Evolutionary conservation across 2,113 vertebrate species (phyloP), one percentile per base, ranked within the genome.

Genomic region (Actinemys pallida): DNA sequence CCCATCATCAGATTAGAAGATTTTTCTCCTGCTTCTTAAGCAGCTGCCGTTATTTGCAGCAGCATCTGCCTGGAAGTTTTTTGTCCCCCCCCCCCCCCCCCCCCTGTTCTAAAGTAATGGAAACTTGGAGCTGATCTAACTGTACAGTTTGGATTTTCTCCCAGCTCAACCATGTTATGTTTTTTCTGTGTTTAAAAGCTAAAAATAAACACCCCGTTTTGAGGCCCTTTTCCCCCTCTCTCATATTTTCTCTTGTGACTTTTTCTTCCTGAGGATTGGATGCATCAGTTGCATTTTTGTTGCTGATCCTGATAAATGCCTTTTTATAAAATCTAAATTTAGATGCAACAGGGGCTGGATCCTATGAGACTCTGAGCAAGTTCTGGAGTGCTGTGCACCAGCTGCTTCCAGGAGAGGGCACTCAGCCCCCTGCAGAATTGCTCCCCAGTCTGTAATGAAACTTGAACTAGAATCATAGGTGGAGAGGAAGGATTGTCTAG

Each of bases 151-250:
- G 88, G 86, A 88, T 93, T 93, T 95, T 93, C 93, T 97, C 95
- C 96, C 97, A 90, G 96, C 93, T 93, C 59, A 3, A 49, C 57
- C 57, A 59, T 59, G 76, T 86, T 95, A 92, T 92, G 90, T 39
- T 76, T 82, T 54, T 50, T 95, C 96, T 96, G 93, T 95, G 91
- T 96, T 94, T 89, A 96, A 94, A 87, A 90, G 86, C 95, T 97
- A 97, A 97, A 97, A 97, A 97, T 97, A 97, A 94, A 93, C 11
- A 72, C 65, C 17, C n/a, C 0, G 0, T 11, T 80, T 59, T 81
- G 97, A 93, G 96, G 97, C 97, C 96, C 91, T 80, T 92, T 93
- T 16, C 5, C 2, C 92, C 75, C 80, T 91, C 92, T 94, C 88
- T 47, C 19, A 27, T 95, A 79, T 94, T 95, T 57, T 81, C 96